Base-by-base conservation (phyloP, 1,140 invertebrate species). In the Neotoxoptera formosana region DNA sequence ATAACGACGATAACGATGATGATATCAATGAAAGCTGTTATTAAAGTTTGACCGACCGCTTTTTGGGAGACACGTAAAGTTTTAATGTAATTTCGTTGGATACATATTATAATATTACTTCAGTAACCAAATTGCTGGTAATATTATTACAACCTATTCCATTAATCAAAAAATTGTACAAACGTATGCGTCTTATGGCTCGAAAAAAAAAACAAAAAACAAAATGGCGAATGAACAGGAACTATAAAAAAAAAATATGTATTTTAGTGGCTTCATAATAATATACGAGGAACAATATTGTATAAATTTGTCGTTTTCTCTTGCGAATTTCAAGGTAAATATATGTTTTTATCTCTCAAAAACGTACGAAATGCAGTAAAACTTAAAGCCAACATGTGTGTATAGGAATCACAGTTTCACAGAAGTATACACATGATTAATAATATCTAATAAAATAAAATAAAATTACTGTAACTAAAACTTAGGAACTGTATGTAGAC, bases 401-500 rank as follows among this genome's bases (percentile, higher is more conserved):
- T 86, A 90, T 86, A 84, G 81, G 81, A 93, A 84, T 86, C 76
- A 93, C 81, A 93, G 91, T 93, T 86, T 56, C 76, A 41, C 81
- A 93, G 76, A 93, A 93, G 48, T 93, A 86, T 93, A 84, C 91
- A 86, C 81, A 93, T 67, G 81, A 86, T 84, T 84, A 48, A 81
- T 84, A 48, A 81, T 93, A 89, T 56, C 88, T 89, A 89, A 89
- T 56, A 86, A 93, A 51, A 47, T 56, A 84, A 83, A 92, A 48
- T 48, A 76, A 81, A 91, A 91, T 34, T 83, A 83, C 91, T 93
- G 91, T 86, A 93, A 93, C 91, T 86, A 93, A 93, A 93, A 84
- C 76, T 93, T 93, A 93, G 91, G 91, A 93, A 93, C 91, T 93
- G 91, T 86, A 86, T 93, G 91, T 93, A 93, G 76, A 93, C 91